These are phyloP conservation scores for Ptychadena robeensis DNA, from an alignment of 2,797 vertebrate species.

Conservation along the genomic window DNA sequence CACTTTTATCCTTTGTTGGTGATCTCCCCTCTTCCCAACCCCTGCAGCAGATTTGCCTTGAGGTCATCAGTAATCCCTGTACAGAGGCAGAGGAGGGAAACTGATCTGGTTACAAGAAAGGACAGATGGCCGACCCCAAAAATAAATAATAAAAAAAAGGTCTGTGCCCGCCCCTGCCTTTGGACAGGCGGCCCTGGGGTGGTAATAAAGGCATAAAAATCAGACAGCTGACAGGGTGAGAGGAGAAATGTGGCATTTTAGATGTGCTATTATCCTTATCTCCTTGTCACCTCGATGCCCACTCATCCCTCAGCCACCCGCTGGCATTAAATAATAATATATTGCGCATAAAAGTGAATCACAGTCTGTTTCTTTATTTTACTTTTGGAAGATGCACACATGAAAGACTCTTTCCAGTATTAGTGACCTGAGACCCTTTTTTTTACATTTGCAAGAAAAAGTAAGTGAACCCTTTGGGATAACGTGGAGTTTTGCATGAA, in stretches of 20 bases:
- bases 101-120: slow-evolving; percentile 47
- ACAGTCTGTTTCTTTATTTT: too few species aligned
- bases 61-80: slow-evolving; percentile 58
- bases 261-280: background rate
- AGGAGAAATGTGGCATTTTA: background rate
- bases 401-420: too few species aligned
- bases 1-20: slow-evolving; percentile 44
- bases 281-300: too few species aligned
- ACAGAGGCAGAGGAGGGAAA: slow-evolving; percentile 28
- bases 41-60: slow-evolving; percentile 54
- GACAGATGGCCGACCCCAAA: slow-evolving; percentile 52
- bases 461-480: too few species aligned
- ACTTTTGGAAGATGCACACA: too few species aligned
- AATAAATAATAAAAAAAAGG: slow-evolving; percentile 51
- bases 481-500: too few species aligned
- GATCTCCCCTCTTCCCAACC: slow-evolving; percentile 30
- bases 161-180: background rate
- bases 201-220: slow-evolving; percentile 23
- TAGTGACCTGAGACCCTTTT: too few species aligned
- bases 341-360: too few species aligned
- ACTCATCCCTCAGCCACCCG: too few species aligned
- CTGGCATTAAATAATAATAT: too few species aligned
- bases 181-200: background rate
- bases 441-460: too few species aligned
- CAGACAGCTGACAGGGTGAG: background rate